phyloP scores from a whole-genome alignment of 2,797 vertebrate species.

The Coilia nasus region DNA sequence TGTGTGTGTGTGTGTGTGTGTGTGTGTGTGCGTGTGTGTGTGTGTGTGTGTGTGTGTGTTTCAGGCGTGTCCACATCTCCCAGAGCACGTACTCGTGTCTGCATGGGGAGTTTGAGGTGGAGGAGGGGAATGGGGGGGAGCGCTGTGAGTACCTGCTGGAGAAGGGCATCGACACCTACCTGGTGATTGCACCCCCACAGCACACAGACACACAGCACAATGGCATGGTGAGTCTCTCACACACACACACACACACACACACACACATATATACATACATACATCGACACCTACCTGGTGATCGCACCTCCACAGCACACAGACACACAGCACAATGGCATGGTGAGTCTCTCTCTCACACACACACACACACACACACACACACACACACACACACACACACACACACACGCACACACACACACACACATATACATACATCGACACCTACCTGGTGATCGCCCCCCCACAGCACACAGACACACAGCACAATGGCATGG shows the following conservation, averaged over 20 bases:
- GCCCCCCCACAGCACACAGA: background rate
- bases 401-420: background rate
- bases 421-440: background rate
- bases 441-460: background rate
- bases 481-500: background rate
- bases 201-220: slow-evolving; percentile 61
- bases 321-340: background rate
- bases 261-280: background rate
- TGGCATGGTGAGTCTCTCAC: slow-evolving; percentile 75
- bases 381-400: slow-evolving; percentile 16
- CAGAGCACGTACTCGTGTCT: slow-evolving; percentile 90
- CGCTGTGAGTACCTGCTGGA: slow-evolving; percentile 91
- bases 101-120: slow-evolving; percentile 89
- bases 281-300: background rate
- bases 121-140: slow-evolving; percentile 84
- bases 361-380: no score
- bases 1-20: slow-evolving; percentile 24
- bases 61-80: slow-evolving; percentile 92
- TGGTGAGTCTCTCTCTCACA: background rate
- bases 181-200: slow-evolving; percentile 79
- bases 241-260: background rate
- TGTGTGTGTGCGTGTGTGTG: slow-evolving; percentile 15
- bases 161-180: slow-evolving; percentile 91
- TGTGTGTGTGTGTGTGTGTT: slow-evolving; percentile 21
- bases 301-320: background rate